A percentile compares a stretch with the other conserved stretches of the same genome.
phyloP scores from a whole-genome alignment of 2,888 invertebrate species.

The Rhynchonema sp. region DNA sequence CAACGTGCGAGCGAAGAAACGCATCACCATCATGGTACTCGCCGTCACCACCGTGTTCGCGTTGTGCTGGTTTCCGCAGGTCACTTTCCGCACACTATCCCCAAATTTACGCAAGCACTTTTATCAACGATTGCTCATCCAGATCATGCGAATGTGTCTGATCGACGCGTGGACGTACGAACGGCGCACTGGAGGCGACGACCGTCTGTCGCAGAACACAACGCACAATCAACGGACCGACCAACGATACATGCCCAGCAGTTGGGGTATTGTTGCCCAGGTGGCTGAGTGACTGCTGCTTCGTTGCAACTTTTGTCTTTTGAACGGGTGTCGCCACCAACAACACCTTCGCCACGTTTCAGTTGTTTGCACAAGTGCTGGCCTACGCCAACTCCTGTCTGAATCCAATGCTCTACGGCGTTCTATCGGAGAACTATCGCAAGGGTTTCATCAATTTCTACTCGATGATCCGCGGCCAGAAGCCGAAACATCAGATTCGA shows the following conservation, averaged over 20 bases:
- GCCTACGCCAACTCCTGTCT: slow-evolving; percentile 81
- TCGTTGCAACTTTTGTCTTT: too few species aligned
- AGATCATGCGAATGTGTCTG: background rate
- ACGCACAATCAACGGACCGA: too few species aligned
- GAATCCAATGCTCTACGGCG: slow-evolving; percentile 75
- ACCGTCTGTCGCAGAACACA: too few species aligned
- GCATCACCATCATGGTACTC: slow-evolving; percentile 71
- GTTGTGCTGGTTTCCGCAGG: slow-evolving; percentile 75
- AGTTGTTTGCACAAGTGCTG: slow-evolving; percentile 2
- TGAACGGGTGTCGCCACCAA: background rate
- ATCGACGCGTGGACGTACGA: background rate
- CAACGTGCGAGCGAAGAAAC: slow-evolving; percentile 57
- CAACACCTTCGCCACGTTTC: background rate
- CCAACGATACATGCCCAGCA: too few species aligned
- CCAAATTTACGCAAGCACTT: too few species aligned
- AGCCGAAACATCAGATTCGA: background rate
- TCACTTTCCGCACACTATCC: slow-evolving; percentile 41
- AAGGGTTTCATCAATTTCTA: background rate
- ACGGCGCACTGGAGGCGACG: too few species aligned
- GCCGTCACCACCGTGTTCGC: slow-evolving; percentile 48
- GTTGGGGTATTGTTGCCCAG: too few species aligned
- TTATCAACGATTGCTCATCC: too few species aligned
- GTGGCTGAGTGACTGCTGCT: too few species aligned
- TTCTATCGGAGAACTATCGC: slow-evolving; percentile 38
- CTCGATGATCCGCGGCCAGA: background rate